Evolutionary conservation across 2,888 invertebrate genomes (phyloP), one percentile per base, ranked within the genome.

Genomic region (Drosophila eohydei): DNA sequence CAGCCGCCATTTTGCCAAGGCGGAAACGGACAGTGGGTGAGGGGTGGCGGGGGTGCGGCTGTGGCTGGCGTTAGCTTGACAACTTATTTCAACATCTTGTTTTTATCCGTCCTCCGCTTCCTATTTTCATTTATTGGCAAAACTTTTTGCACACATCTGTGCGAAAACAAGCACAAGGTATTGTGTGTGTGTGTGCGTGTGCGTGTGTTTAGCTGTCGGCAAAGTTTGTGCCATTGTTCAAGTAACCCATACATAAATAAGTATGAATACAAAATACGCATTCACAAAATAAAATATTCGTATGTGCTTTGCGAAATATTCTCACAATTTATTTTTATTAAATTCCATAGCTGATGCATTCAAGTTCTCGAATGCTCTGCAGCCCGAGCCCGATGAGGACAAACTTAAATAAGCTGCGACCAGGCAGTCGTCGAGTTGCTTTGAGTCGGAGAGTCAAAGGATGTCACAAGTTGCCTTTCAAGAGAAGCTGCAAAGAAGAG

Each of bases 121-220:
- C 81, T 81, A 83, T 83, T 83, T 83, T 89, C 83, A 86, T 86
- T 88, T 89, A 89, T 86, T 89, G 81, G 71, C 73, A 88, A 89
- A 86, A 89, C 76, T 89, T 89, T 80, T 71, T 59, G 69, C 76
- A 61, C 81, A 88, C 74, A 71, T 50, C 48, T 88, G 89, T 72
- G 74, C 72, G 63, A 69, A 70, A 76, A 63, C 62, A 79, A 74
- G 64, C 56, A 65, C 54, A 69, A 66, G 66, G 66, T 74, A 73
- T 52, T 40, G 21, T 50, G 26, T 21, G n/a, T 21, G 40, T 50
- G 57, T 59, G 72, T 56, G 72, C 74, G 38, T 7, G 52, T 9
- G 36, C 38, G 58, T 57, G 56, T 80, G 73, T 63, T 74, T 86
- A 66, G 79, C 76, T 83, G 83, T 76, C 68, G 74, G 80, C 84